phyloP scores from a whole-genome alignment of 2,888 invertebrate genomes.

The Morpho achilles region DNA sequence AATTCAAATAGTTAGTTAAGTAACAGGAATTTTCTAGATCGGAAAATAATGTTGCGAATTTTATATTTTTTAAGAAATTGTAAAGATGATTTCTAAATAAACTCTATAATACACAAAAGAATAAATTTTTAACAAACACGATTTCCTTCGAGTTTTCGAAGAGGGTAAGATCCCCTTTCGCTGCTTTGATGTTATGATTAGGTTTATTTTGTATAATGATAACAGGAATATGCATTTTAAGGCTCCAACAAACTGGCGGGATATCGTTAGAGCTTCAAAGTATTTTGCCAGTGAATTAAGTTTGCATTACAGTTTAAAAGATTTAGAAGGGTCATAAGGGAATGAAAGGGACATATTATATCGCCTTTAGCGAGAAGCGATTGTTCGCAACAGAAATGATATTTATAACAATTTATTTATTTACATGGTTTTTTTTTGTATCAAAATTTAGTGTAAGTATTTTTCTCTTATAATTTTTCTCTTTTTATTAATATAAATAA shows the following conservation, averaged over 20 bases:
- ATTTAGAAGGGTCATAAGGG: background rate
- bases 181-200: slow-evolving; percentile 51
- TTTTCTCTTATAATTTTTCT: too few relatives aligned
- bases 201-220: slow-evolving; percentile 54
- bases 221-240: slow-evolving; percentile 33
- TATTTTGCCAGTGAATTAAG: slow-evolving; percentile 29
- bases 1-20: too few relatives aligned
- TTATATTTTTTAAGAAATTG: too few relatives aligned
- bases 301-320: slow-evolving; percentile 7
- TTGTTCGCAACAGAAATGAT: too few relatives aligned
- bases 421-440: too few relatives aligned
- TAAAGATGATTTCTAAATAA: background rate
- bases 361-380: too few relatives aligned
- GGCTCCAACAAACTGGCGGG: slow-evolving; percentile 22
- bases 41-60: too few relatives aligned
- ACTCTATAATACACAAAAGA: slow-evolving; percentile 10
- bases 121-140: slow-evolving; percentile 31
- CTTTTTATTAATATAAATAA: too few relatives aligned
- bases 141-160: slow-evolving; percentile 21
- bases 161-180: slow-evolving; percentile 34
- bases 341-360: too few relatives aligned
- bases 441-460: too few relatives aligned
- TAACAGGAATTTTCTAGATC: too few relatives aligned
- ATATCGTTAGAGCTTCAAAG: slow-evolving; percentile 29
- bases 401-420: too few relatives aligned